Conservation (phyloP, 2,797 vertebrate species). For the Rhabdomys pumilio region DNA sequence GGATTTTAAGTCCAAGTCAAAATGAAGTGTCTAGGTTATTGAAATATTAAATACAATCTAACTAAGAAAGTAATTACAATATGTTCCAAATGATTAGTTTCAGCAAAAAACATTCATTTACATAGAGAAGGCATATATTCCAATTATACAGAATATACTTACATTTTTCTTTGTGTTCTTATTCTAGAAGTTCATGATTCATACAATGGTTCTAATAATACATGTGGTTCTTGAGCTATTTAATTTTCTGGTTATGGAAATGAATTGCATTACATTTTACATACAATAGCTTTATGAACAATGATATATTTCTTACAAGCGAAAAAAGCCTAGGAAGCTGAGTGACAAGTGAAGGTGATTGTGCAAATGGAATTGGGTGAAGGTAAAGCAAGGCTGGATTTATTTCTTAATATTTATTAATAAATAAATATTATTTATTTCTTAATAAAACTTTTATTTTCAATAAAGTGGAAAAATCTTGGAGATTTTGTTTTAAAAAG, state of each 20-base stretch:
- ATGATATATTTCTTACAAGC: neutral
- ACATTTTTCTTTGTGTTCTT: slow-evolving; percentile 39
- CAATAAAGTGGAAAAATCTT: neutral
- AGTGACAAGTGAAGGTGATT: neutral
- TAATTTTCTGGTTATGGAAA: slow-evolving; percentile 7
- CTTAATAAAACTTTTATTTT: neutral
- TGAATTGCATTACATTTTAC: neutral
- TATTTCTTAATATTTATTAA: neutral
- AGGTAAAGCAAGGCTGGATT: neutral
- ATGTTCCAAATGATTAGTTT: slow-evolving; percentile 46
- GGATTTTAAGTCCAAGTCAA: neutral
- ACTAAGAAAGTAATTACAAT: slow-evolving; percentile 39
- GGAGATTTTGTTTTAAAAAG: neutral
- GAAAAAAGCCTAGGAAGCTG: neutral
- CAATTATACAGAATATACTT: neutral
- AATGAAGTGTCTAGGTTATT: neutral
- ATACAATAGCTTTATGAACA: neutral
- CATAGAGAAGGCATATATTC: neutral
- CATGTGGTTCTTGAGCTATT: neutral
- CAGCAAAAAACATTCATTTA: neutral
- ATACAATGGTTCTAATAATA: slow-evolving; percentile 10
- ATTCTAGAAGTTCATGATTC: neutral
- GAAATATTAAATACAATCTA: neutral
- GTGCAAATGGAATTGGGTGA: neutral
- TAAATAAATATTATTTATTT: too few relatives aligned